A percentile compares a stretch with the other conserved stretches of the same genome.
These are phyloP conservation scores for Kryptopterus vitreolus DNA, from an alignment of 2,797 vertebrate species.

Conservation along the genomic window DNA sequence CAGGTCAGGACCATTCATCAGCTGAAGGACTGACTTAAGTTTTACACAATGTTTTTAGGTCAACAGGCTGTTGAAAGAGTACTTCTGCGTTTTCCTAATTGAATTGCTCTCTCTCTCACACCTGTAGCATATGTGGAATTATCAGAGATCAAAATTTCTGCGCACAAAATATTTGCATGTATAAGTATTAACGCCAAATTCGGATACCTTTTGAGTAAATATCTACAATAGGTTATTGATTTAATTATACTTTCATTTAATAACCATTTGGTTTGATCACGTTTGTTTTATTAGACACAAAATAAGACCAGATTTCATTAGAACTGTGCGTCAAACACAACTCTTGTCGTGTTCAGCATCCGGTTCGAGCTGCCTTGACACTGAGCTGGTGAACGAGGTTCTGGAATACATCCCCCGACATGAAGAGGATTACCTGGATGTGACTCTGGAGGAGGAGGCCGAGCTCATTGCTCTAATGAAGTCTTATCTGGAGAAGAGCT, in stretches of 20 bases:
- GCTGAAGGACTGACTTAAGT: background rate
- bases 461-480: conserved; percentile 82
- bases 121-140: background rate
- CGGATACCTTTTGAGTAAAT: too few relatives aligned
- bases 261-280: too few relatives aligned
- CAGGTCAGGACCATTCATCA: conserved; percentile 28
- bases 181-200: too few relatives aligned
- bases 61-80: background rate
- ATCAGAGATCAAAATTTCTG: background rate
- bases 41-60: background rate
- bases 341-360: conserved; percentile 47
- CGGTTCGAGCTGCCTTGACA: conserved; percentile 76
- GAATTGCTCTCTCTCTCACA: background rate
- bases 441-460: conserved; percentile 90
- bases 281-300: background rate
- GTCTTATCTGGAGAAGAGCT: conserved; percentile 70
- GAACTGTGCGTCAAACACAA: conserved; percentile 18
- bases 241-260: too few relatives aligned
- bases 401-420: conserved; percentile 89
- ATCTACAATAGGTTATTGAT: too few relatives aligned
- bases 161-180: background rate
- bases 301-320: background rate
- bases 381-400: conserved; percentile 86
- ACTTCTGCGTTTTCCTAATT: background rate
- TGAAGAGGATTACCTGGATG: conserved; percentile 94